Conservation (phyloP, 2,797 vertebrate species). For the Intellagama lesueurii region DNA sequence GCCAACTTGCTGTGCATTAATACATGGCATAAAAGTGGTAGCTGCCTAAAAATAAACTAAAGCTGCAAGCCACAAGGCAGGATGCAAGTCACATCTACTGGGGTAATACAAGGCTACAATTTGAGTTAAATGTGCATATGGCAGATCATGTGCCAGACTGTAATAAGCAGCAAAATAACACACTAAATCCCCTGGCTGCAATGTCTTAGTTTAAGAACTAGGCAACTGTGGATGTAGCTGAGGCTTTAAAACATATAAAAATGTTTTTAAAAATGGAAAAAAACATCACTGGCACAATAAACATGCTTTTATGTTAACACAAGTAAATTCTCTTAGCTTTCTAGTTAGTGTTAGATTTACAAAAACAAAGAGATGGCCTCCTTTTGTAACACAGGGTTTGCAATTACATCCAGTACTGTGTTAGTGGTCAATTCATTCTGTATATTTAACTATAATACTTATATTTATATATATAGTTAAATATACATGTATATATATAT, state of each 20-base stretch:
- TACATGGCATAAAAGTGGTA: conserved; percentile 12
- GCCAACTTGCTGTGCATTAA: background rate
- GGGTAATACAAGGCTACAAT: conserved; percentile 37
- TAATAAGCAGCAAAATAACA: conserved; percentile 31
- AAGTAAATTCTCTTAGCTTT: conserved; percentile 78
- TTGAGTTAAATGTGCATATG: conserved; percentile 25
- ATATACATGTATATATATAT: conserved; percentile 59
- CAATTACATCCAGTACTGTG: conserved; percentile 74
- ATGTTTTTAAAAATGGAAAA: conserved; percentile 24
- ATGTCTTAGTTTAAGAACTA: conserved; percentile 56
- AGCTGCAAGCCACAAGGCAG: conserved; percentile 45
- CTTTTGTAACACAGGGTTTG: conserved; percentile 60
- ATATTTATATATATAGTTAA: conserved; percentile 42
- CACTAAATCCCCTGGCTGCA: conserved; percentile 50
- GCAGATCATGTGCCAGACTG: conserved; percentile 38
- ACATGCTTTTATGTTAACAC: conserved; percentile 72
- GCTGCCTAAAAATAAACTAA: background rate
- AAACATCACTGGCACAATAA: conserved; percentile 73
- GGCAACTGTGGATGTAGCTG: conserved; percentile 60
- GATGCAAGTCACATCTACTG: conserved; percentile 42
- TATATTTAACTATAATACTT: conserved; percentile 69
- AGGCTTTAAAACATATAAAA: conserved; percentile 62
- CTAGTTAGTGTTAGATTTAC: conserved; percentile 72
- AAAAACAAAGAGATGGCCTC: conserved; percentile 63
- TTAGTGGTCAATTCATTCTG: conserved; percentile 78